Evolutionary conservation across 2,113 vertebrate species (phyloP).

Genomic region (Scophthalmus maximus): DNA sequence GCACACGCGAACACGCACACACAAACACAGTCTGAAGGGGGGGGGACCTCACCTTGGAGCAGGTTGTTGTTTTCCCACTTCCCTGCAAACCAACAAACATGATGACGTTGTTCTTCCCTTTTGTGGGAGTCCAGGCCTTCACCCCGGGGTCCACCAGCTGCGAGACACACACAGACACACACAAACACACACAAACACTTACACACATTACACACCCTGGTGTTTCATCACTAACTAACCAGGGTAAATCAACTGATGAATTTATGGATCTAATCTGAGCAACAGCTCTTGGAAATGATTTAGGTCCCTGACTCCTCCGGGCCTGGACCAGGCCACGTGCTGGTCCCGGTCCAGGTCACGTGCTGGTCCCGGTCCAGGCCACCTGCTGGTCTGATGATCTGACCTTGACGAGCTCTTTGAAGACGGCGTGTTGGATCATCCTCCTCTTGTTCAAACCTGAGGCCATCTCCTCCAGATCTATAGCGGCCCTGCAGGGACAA

Average conservation of each 20-base stretch:
- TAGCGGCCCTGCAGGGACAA: constrained; percentile 87
- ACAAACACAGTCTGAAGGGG: neutral
- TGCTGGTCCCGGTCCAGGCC: neutral
- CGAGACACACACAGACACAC: constrained; percentile 15
- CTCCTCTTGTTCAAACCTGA: constrained; percentile 99
- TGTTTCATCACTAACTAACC: too few species aligned
- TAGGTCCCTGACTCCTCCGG: neutral
- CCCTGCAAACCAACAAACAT: constrained; percentile 99
- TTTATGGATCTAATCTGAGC: too few species aligned
- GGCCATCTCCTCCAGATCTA: constrained; percentile 99
- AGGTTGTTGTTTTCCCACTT: constrained; percentile 98
- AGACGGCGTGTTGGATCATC: constrained; percentile 99
- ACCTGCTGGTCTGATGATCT: neutral
- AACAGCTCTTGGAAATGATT: too few species aligned
- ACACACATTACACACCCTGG: neutral
- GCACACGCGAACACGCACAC: too few species aligned
- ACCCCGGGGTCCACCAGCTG: constrained; percentile 98
- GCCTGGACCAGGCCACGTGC: neutral
- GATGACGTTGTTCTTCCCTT: constrained; percentile 98
- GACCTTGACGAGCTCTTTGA: constrained; percentile 99
- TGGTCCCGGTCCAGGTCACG: too few species aligned
- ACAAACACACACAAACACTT: constrained; percentile 15
- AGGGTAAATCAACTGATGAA: too few species aligned
- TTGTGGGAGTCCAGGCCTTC: constrained; percentile 98
- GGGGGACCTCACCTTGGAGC: constrained; percentile 90